Conservation (phyloP, 2,888 invertebrate species). For the Lampropteryx suffumata region DNA sequence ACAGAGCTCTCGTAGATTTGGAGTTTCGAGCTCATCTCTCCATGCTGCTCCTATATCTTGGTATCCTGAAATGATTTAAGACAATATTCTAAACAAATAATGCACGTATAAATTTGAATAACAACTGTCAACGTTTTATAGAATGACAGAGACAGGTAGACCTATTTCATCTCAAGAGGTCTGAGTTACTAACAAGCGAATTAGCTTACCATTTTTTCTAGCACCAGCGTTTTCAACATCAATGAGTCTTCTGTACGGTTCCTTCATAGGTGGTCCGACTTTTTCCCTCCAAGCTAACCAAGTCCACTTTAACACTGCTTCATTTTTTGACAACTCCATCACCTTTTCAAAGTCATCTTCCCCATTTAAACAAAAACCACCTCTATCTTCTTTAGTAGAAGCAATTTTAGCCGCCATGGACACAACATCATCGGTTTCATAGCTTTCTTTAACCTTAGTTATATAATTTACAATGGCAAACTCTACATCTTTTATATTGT, state of each 20-base stretch:
- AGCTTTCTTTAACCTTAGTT: constrained; percentile 36
- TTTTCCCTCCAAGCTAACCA: constrained; percentile 87
- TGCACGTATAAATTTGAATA: too few species aligned
- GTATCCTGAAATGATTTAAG: constrained; percentile 74
- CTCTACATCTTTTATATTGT: constrained; percentile 51
- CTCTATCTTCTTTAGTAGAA: constrained; percentile 14
- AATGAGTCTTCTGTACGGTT: constrained; percentile 79
- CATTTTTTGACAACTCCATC: constrained; percentile 75
- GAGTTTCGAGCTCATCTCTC: constrained; percentile 85
- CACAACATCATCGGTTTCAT: constrained; percentile 24
- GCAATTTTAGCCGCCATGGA: constrained; percentile 40
- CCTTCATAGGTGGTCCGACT: constrained; percentile 81
- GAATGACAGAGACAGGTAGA: too few species aligned
- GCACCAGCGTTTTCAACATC: constrained; percentile 85
- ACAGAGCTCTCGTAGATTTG: constrained; percentile 79
- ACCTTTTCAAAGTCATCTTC: constrained; percentile 85
- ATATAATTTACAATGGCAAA: constrained; percentile 52
- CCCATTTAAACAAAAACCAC: constrained; percentile 78
- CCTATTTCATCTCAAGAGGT: too few species aligned
- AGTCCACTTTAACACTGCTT: constrained; percentile 80
- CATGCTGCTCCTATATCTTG: constrained; percentile 84
- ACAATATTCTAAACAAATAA: too few species aligned
- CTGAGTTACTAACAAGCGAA: background rate
- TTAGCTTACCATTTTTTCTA: constrained; percentile 81
- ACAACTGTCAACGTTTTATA: too few species aligned